A percentile compares a stretch with the other conserved stretches of the same genome.
phyloP scores from a whole-genome alignment of 1,140 invertebrate genomes.

The Kradibia gibbosae region DNA sequence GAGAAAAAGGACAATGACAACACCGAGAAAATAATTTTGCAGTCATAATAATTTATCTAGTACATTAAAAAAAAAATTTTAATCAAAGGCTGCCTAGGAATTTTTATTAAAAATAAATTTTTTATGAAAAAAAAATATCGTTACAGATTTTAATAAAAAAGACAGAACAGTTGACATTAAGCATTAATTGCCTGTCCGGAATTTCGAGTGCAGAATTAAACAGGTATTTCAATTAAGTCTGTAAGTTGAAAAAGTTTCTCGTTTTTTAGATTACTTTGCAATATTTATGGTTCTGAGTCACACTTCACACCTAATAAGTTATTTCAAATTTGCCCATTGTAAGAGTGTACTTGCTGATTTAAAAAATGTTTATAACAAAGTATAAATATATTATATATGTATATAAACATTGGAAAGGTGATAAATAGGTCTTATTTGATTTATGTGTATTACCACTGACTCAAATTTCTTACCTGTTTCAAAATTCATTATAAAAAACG shows the following conservation, averaged over 20 bases:
- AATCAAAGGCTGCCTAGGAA: neutral
- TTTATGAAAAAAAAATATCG: neutral
- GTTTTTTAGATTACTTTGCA: slow-evolving; percentile 27
- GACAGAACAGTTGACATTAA: neutral
- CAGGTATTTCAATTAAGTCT: slow-evolving; percentile 37
- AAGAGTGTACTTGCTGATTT: neutral
- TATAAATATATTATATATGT: no score
- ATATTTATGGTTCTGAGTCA: slow-evolving; percentile 3
- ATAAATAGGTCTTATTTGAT: no score
- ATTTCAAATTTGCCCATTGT: neutral
- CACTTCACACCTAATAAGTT: neutral
- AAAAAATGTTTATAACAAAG: neutral
- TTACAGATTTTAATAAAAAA: neutral
- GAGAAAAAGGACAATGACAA: no score
- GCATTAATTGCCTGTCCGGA: slow-evolving; percentile 34
- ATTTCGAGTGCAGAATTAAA: slow-evolving; percentile 42
- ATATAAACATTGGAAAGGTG: no score
- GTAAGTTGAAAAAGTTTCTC: slow-evolving; percentile 30
- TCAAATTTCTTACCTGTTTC: no score
- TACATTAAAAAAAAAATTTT: neutral
- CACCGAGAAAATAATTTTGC: no score
- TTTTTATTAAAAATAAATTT: neutral
- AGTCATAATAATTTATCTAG: no score
- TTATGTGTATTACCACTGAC: no score
- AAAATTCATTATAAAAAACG: no score